Evolutionary conservation across 1,140 invertebrate species (phyloP).

Genomic region (Atta colombica): DNA sequence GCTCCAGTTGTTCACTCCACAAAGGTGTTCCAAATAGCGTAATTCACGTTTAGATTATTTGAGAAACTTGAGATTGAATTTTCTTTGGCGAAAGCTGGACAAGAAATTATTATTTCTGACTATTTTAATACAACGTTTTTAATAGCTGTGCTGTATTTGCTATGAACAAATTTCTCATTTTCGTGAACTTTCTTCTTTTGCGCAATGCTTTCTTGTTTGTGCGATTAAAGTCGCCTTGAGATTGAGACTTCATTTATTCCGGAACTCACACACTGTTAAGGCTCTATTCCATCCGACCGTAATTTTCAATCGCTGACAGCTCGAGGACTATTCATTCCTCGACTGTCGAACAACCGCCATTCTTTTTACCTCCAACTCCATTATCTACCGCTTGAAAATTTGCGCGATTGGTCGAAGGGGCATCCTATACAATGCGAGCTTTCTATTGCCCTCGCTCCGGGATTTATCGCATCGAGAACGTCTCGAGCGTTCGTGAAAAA

Average conservation of each 20-base stretch:
- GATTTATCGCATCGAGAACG: conserved; percentile 58
- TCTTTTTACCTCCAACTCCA: conserved; percentile 50
- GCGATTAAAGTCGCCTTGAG: conserved; percentile 1
- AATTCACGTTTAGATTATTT: conserved; percentile 38
- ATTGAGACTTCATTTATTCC: conserved; percentile 40
- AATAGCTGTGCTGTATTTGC: not conserved
- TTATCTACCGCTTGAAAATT: conserved; percentile 56
- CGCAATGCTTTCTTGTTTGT: not conserved
- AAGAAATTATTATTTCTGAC: not conserved
- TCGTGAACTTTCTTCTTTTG: not conserved
- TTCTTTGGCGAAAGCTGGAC: conserved; percentile 9
- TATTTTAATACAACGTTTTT: conserved; percentile 19
- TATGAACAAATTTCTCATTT: conserved; percentile 5
- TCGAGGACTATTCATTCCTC: conserved; percentile 56
- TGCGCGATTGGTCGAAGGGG: conserved; percentile 50
- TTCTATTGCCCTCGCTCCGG: conserved; percentile 36
- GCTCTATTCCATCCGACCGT: conserved; percentile 10
- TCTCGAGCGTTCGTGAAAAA: conserved; percentile 43
- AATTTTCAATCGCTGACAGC: conserved; percentile 54
- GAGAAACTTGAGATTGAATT: conserved; percentile 42
- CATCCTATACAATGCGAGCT: conserved; percentile 54
- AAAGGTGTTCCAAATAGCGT: conserved; percentile 28
- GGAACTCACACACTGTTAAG: not conserved
- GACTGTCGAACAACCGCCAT: conserved; percentile 56
- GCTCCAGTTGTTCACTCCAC: conserved; percentile 30